These are phyloP conservation scores for Pseudomyrmex gracilis DNA, from an alignment of 1,140 invertebrate genomes.

Conservation along the genomic window DNA sequence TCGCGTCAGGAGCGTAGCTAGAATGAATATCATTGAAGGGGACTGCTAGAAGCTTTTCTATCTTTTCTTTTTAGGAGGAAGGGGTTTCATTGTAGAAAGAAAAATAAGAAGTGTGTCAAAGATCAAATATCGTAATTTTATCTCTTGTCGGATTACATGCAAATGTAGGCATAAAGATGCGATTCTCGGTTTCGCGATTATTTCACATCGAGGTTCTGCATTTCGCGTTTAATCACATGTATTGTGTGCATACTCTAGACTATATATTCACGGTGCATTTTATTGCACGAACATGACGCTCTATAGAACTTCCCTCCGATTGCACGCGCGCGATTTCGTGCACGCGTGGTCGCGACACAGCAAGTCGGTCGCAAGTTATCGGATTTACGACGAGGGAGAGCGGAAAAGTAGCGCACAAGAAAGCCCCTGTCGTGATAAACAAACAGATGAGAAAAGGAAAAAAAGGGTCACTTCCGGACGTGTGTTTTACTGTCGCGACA, in stretches of 20 bases:
- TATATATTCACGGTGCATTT: slow-evolving; percentile 3
- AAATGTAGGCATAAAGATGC: background rate
- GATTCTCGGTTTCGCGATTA: background rate
- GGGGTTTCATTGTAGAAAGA: background rate
- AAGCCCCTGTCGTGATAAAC: slow-evolving; percentile 24
- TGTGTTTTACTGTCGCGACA: background rate
- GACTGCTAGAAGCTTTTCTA: background rate
- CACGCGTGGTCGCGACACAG: slow-evolving; percentile 18
- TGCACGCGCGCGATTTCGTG: slow-evolving; percentile 21
- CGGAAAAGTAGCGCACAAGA: slow-evolving; percentile 29
- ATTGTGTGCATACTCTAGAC: background rate
- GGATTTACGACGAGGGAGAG: slow-evolving; percentile 27
- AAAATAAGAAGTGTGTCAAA: background rate
- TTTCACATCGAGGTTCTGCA: background rate
- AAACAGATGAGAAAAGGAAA: slow-evolving; percentile 7
- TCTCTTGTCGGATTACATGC: background rate
- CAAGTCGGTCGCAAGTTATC: slow-evolving; percentile 18
- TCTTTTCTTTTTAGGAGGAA: too few species aligned
- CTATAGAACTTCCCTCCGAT: slow-evolving; percentile 16
- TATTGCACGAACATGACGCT: background rate
- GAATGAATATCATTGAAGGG: background rate
- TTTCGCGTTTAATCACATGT: too few species aligned
- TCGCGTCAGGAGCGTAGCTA: background rate
- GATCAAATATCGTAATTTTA: slow-evolving; percentile 29
- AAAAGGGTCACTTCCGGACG: background rate